Evolutionary conservation across 2,797 vertebrate genomes (phyloP).

Genomic region (Darevskia nairensis): DNA sequence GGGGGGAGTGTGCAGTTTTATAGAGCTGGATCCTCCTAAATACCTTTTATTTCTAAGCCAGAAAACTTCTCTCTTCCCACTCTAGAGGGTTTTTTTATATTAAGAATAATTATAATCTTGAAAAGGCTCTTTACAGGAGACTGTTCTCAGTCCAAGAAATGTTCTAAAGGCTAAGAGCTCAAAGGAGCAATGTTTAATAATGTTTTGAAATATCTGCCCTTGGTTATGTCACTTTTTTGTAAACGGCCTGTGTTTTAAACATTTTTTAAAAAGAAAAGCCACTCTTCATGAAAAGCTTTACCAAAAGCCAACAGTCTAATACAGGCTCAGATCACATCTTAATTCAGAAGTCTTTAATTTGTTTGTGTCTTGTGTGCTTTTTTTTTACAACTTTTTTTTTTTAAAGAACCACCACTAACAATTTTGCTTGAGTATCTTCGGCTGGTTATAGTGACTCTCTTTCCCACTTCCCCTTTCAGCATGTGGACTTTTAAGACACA

Average conservation of each 20-base stretch:
- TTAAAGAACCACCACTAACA: not conserved
- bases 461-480: too few species aligned
- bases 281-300: not conserved
- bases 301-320: not conserved
- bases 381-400: not conserved
- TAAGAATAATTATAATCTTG: not conserved
- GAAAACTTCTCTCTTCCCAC: not conserved
- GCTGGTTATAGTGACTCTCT: not conserved
- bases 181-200: conserved; percentile 29
- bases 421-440: not conserved
- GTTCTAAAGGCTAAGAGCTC: conserved; percentile 27
- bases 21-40: not conserved
- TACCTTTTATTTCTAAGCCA: conserved; percentile 25
- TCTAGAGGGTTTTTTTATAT: not conserved
- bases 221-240: conserved; percentile 18
- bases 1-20: conserved; percentile 8
- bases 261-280: not conserved
- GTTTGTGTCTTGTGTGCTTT: not conserved
- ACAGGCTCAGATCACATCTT: not conserved
- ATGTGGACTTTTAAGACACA: too few species aligned
- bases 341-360: conserved; percentile 26
- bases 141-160: conserved; percentile 22
- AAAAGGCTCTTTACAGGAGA: conserved; percentile 22
- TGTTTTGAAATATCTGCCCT: conserved; percentile 30
- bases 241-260: conserved; percentile 27